These are phyloP conservation scores for Amphiura filiformis DNA, from an alignment of 35 echinoderm and acorn worm genomes.

Conservation along the genomic window DNA sequence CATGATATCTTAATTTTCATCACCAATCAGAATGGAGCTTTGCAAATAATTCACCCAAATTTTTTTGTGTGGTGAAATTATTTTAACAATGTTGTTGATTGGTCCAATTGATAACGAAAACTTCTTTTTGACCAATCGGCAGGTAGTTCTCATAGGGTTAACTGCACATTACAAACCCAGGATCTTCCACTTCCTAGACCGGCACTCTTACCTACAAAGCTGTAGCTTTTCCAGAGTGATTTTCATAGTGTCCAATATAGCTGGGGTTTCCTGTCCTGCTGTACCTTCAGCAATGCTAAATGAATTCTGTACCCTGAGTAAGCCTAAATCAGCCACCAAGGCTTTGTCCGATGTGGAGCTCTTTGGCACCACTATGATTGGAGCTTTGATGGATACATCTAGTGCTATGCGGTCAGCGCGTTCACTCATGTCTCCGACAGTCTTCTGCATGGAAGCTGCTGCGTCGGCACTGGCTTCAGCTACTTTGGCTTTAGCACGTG, in stretches of 20 bases:
- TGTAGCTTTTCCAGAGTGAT: slow-evolving; percentile 65
- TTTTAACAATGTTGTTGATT: too few relatives aligned
- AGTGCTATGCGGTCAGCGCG: slow-evolving; percentile 65
- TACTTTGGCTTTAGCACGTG: slow-evolving; percentile 21
- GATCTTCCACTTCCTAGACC: too few relatives aligned
- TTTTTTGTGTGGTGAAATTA: too few relatives aligned
- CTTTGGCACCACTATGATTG: slow-evolving; percentile 84
- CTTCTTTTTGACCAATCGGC: too few relatives aligned
- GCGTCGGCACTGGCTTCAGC: slow-evolving; percentile 77
- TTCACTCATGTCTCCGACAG: slow-evolving; percentile 60
- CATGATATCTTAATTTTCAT: too few relatives aligned
- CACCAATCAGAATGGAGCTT: too few relatives aligned
- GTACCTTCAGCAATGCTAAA: slow-evolving; percentile 76
- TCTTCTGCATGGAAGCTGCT: slow-evolving; percentile 62
- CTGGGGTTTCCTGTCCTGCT: slow-evolving; percentile 45
- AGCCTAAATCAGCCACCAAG: slow-evolving; percentile 82
- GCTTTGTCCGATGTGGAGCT: slow-evolving; percentile 66
- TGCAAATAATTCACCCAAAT: too few relatives aligned
- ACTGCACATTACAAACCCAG: not conserved
- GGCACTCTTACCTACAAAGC: slow-evolving; percentile 82
- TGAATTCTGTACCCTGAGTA: slow-evolving; percentile 81
- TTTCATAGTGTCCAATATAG: slow-evolving; percentile 83
- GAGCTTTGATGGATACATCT: slow-evolving; percentile 86
- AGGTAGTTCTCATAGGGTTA: too few relatives aligned
- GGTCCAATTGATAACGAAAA: too few relatives aligned